Evolutionary conservation across 2,797 vertebrate genomes (phyloP).

Genomic region (Neoniphon sammara): DNA sequence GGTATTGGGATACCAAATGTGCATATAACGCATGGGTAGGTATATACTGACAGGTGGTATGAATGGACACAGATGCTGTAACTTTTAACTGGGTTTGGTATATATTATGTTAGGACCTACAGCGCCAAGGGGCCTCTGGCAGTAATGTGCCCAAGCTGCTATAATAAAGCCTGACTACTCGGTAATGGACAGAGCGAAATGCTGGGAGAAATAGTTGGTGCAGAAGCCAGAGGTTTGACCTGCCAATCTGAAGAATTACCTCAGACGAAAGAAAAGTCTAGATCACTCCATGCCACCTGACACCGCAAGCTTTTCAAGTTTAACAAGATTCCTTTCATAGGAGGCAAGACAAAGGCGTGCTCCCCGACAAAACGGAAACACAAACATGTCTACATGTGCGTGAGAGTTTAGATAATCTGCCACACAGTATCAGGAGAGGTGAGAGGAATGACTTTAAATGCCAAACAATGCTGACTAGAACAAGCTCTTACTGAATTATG

Average conservation of each 20-base stretch:
- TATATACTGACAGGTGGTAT: constrained; percentile 1
- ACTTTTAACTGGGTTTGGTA: not conserved
- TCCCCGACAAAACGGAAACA: not conserved
- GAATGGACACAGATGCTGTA: constrained; percentile 3
- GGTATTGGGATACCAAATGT: not conserved
- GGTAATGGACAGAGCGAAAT: no score
- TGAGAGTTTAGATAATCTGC: not conserved
- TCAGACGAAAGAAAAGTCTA: not conserved
- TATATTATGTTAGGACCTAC: not conserved
- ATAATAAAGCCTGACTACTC: constrained; percentile 4
- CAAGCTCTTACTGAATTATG: not conserved
- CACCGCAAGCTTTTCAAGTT: constrained; percentile 19
- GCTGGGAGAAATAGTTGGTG: not conserved
- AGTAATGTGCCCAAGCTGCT: constrained; percentile 2
- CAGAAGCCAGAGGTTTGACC: not conserved
- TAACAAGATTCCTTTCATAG: constrained; percentile 19
- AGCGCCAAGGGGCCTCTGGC: not conserved
- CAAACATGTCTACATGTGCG: not conserved
- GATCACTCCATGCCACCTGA: rapidly evolving
- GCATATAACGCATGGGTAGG: not conserved
- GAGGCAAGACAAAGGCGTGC: not conserved
- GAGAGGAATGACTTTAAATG: not conserved
- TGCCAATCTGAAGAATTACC: not conserved
- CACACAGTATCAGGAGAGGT: not conserved
- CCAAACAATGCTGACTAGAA: not conserved